These are phyloP conservation scores for Hofmannophila pseudospretella DNA, from an alignment of 2,888 invertebrate genomes.

Conservation along the genomic window DNA sequence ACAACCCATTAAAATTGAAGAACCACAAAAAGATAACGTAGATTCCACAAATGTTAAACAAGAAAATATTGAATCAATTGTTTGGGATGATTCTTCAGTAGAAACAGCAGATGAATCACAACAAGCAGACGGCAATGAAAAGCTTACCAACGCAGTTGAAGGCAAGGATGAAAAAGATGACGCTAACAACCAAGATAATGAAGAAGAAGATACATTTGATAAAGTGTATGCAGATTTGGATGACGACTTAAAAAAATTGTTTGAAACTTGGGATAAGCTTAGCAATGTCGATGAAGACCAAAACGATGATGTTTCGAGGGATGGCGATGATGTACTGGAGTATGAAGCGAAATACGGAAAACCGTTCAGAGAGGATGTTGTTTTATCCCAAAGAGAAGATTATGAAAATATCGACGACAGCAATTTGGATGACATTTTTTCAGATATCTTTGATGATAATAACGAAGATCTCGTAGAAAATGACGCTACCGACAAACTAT, in stretches of 20 bases:
- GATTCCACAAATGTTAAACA: too few relatives aligned
- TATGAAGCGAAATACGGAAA: constrained; percentile 29
- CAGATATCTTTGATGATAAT: constrained; percentile 8
- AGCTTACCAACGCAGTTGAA: constrained; percentile 1
- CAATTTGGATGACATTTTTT: constrained; percentile 25
- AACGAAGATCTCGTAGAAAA: too few relatives aligned
- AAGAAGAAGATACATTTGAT: constrained; percentile 14
- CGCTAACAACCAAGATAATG: constrained; percentile 4
- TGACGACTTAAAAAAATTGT: constrained; percentile 42
- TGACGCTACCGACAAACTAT: not conserved
- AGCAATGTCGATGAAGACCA: constrained; percentile 16
- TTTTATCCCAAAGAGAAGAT: constrained; percentile 18
- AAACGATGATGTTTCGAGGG: constrained; percentile 14
- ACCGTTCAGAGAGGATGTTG: constrained; percentile 24
- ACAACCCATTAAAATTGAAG: constrained; percentile 9
- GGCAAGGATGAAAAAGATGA: too few relatives aligned
- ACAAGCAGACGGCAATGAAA: too few relatives aligned
- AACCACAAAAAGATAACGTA: not conserved
- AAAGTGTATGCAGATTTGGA: constrained; percentile 42
- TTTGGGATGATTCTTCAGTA: too few relatives aligned
- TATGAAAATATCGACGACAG: constrained; percentile 29
- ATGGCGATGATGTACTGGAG: constrained; percentile 19
- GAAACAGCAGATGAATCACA: too few relatives aligned
- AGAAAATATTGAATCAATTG: too few relatives aligned
- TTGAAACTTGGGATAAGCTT: constrained; percentile 42